These are phyloP conservation scores for Drepana arcuata DNA, from an alignment of 1,140 invertebrate genomes.

Conservation along the genomic window DNA sequence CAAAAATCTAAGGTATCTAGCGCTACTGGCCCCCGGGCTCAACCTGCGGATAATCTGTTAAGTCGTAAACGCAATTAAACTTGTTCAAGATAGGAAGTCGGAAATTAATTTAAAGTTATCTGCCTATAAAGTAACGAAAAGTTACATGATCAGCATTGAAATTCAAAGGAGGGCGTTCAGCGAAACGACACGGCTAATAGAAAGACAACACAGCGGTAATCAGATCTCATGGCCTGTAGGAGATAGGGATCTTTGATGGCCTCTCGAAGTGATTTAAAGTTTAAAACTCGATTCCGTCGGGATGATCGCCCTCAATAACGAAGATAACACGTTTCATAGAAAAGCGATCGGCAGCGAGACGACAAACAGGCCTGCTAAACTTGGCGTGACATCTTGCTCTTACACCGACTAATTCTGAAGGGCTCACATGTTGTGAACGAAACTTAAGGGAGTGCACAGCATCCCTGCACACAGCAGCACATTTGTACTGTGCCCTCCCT, in stretches of 20 bases:
- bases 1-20: no score
- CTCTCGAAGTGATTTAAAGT: conserved; percentile 35
- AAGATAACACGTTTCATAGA: no score
- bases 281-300: conserved; percentile 28
- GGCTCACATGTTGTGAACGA: no score
- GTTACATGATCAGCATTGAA: conserved; percentile 26
- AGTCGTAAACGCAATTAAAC: no score
- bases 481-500: no score
- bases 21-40: no score
- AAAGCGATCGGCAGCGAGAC: conserved; percentile 3
- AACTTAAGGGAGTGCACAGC: no score
- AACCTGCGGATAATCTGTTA: no score
- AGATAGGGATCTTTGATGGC: no score
- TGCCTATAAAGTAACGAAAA: conserved; percentile 14
- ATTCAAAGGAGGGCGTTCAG: conserved; percentile 14
- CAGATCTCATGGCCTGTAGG: conserved; percentile 23
- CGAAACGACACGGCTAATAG: conserved; percentile 35
- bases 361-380: conserved; percentile 22
- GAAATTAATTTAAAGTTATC: conserved; percentile 15
- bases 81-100: no score
- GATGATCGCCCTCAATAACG: conserved; percentile 16
- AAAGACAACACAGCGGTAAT: conserved; percentile 46
- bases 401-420: no score
- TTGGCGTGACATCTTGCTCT: conserved; percentile 28
- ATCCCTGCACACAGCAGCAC: no score